Conservation (phyloP, 1,140 invertebrate species). For the Magallana gigas region DNA sequence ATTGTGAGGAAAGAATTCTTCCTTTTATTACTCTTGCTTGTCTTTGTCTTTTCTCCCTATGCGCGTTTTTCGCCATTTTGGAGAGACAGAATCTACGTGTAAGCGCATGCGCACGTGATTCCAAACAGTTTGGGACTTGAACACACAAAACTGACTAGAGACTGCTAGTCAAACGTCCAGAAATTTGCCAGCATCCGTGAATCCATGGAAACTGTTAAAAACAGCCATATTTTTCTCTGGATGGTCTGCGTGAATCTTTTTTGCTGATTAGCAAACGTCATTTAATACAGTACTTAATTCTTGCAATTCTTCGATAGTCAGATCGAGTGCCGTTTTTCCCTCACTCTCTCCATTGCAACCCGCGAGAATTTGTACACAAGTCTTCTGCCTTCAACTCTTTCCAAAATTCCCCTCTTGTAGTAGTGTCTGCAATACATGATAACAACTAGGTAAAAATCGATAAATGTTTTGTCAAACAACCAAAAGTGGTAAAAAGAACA, state of each 20-base stretch:
- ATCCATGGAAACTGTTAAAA: neutral
- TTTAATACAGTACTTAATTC: neutral
- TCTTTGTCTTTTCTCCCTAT: too few relatives aligned
- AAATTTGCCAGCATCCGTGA: neutral
- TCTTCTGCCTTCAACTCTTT: conserved; percentile 88
- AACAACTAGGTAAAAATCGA: too few relatives aligned
- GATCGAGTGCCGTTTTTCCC: conserved; percentile 63
- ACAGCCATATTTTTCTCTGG: neutral
- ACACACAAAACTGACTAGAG: conserved; percentile 3
- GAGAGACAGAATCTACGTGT: neutral
- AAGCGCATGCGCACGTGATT: conserved; percentile 11
- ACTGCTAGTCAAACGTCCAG: neutral
- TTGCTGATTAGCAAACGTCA: neutral
- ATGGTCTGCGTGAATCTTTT: neutral
- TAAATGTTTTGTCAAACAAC: too few relatives aligned
- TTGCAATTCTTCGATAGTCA: neutral
- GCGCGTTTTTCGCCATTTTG: too few relatives aligned
- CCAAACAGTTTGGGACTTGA: neutral
- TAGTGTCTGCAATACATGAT: conserved; percentile 83
- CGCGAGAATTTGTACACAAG: conserved; percentile 89
- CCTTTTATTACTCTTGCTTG: neutral
- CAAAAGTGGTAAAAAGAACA: too few relatives aligned
- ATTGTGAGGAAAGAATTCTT: neutral
- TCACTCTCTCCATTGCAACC: conserved; percentile 69
- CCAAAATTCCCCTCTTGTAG: conserved; percentile 89